These are phyloP conservation scores for Galerucella calmariensis DNA, from an alignment of 2,888 invertebrate genomes.

Conservation along the genomic window DNA sequence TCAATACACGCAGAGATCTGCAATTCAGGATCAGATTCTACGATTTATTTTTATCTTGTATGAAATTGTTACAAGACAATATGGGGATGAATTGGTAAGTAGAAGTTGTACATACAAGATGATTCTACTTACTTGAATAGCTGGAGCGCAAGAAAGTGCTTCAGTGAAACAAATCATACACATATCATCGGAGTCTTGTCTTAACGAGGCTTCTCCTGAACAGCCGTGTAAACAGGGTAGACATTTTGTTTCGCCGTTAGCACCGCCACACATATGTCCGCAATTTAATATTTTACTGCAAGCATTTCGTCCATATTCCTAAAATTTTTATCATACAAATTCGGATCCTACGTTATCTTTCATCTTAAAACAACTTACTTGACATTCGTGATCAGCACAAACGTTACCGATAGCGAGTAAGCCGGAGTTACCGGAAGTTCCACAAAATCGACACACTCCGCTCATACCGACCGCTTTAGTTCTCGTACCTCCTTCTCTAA, in stretches of 20 bases:
- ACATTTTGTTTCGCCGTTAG: constrained; percentile 84
- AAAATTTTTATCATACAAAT: constrained; percentile 32
- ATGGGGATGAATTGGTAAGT: too few relatives aligned
- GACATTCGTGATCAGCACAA: constrained; percentile 94
- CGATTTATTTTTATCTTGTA: too few relatives aligned
- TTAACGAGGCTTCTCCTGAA: constrained; percentile 68
- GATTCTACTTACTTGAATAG: constrained; percentile 75
- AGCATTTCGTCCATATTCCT: constrained; percentile 83
- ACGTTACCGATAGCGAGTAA: constrained; percentile 92
- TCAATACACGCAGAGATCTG: too few relatives aligned
- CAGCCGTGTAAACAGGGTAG: constrained; percentile 93
- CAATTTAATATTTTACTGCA: constrained; percentile 86
- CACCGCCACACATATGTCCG: constrained; percentile 94
- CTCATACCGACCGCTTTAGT: constrained; percentile 63
- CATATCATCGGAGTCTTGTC: constrained; percentile 98
- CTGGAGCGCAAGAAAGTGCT: constrained; percentile 93
- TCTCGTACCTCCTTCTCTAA: constrained; percentile 79
- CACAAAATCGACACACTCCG: constrained; percentile 92
- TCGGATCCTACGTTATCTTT: not conserved
- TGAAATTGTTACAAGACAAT: too few relatives aligned
- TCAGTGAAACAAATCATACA: constrained; percentile 99
- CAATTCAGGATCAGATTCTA: too few relatives aligned
- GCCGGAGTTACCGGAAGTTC: constrained; percentile 84
- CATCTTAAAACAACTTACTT: constrained; percentile 67
- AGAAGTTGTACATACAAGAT: too few relatives aligned